A percentile compares a stretch with the other conserved stretches of the same genome.
These are phyloP conservation scores for Monochamus alternatus DNA, from an alignment of 2,888 invertebrate species.

Conservation along the genomic window DNA sequence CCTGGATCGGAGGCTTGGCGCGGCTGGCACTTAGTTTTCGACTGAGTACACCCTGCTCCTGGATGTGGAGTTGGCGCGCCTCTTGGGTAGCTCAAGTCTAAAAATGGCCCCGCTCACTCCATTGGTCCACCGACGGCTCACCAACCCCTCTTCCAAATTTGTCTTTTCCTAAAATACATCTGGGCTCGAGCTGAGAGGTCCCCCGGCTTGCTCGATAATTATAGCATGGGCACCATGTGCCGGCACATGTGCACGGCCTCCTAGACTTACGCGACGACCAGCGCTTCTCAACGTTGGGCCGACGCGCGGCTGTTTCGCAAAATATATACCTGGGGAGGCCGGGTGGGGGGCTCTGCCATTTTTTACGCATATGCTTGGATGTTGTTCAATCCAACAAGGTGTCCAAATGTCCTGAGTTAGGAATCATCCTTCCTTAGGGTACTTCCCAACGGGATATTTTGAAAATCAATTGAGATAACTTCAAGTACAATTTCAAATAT, in stretches of 20 bases:
- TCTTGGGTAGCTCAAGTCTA: constrained; percentile 68
- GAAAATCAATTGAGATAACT: too few relatives aligned
- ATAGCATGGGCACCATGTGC: constrained; percentile 62
- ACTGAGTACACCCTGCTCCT: constrained; percentile 64
- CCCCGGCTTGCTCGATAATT: constrained; percentile 61
- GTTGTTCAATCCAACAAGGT: too few relatives aligned
- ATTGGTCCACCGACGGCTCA: constrained; percentile 66
- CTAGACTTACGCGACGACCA: constrained; percentile 46
- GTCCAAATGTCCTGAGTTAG: too few relatives aligned
- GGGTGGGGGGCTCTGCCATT: not conserved
- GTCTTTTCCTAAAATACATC: constrained; percentile 86
- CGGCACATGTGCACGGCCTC: constrained; percentile 62
- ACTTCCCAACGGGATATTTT: too few relatives aligned
- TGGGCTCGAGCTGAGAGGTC: constrained; percentile 69
- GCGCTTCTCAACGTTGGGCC: not conserved
- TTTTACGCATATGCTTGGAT: too few relatives aligned
- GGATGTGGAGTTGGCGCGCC: constrained; percentile 62
- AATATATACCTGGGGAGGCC: constrained; percentile 19
- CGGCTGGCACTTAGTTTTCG: constrained; percentile 51
- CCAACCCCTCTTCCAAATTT: constrained; percentile 80
- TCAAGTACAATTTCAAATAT: too few relatives aligned
- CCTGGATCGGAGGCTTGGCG: constrained; percentile 19
- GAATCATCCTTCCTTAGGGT: too few relatives aligned
- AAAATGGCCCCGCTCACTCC: constrained; percentile 70
- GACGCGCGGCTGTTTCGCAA: constrained; percentile 17